Conservation (phyloP, 2,113 vertebrate genomes). For the Calyptommatus sinebrachiatus region DNA sequence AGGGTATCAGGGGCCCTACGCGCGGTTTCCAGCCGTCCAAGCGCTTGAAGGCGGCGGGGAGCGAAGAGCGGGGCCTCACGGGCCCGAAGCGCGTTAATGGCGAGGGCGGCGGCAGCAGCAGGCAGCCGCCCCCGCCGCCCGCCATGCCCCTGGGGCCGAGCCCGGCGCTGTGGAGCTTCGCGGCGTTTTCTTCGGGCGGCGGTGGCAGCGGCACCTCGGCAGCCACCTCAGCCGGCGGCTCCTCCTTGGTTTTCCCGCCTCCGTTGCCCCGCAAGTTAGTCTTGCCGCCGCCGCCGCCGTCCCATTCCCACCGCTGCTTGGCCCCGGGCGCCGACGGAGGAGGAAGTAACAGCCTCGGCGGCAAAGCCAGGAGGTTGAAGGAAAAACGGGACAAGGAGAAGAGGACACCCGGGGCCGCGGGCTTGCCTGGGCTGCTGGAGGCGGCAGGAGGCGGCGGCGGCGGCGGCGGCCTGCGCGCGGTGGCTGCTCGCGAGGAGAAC, state of each 20-base stretch:
- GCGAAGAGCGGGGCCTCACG: conserved; percentile 79
- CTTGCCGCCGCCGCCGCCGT: conserved; percentile 50
- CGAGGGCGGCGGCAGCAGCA: conserved; percentile 74
- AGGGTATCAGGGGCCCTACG: conserved; percentile 63
- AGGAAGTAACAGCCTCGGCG: conserved; percentile 33
- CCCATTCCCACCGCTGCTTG: conserved; percentile 48
- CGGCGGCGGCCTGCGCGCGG: conserved; percentile 64
- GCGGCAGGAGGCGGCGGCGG: conserved; percentile 34
- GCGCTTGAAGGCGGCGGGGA: conserved; percentile 70
- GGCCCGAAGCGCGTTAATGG: conserved; percentile 84
- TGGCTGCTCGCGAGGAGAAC: conserved; percentile 82
- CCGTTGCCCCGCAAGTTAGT: conserved; percentile 77
- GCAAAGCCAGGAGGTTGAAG: conserved; percentile 79
- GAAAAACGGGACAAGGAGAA: conserved; percentile 82
- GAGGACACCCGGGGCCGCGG: conserved; percentile 68
- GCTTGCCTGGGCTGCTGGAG: conserved; percentile 50
- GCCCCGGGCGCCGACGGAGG: conserved; percentile 31
- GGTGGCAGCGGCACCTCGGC: conserved; percentile 34
- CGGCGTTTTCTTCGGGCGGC: conserved; percentile 56
- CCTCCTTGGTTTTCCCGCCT: conserved; percentile 67
- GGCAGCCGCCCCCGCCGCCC: conserved; percentile 41
- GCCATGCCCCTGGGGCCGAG: conserved; percentile 29
- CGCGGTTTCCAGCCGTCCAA: conserved; percentile 76
- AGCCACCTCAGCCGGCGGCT: conserved; percentile 21
- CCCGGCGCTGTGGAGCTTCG: conserved; percentile 74